Conservation (phyloP, 2,888 invertebrate species). For the Ferdinandea cuprea region DNA sequence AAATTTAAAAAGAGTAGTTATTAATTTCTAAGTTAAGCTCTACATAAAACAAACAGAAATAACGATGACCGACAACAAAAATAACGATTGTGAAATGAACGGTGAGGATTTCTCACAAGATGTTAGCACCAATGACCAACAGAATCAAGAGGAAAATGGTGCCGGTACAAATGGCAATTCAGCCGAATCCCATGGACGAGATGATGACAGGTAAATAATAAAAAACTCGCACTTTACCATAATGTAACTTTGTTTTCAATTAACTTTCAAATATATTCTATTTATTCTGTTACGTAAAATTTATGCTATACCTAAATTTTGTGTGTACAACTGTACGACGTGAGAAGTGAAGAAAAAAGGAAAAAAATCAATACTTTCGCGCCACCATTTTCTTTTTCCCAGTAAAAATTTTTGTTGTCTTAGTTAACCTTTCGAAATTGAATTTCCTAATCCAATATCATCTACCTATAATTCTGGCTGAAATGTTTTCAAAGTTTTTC, state of each 20-base stretch:
- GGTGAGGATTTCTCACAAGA: conserved; percentile 92
- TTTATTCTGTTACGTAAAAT: conserved; percentile 63
- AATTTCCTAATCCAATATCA: conserved; percentile 62
- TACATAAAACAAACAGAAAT: conserved; percentile 41
- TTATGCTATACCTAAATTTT: conserved; percentile 16
- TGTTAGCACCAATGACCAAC: conserved; percentile 84
- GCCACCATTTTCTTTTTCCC: conserved; percentile 71
- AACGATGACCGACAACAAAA: conserved; percentile 84
- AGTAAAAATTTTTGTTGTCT: conserved; percentile 49
- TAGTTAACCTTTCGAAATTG: conserved; percentile 50
- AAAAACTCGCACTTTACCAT: conserved; percentile 5
- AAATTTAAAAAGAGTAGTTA: conserved; percentile 70
- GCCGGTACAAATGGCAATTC: conserved; percentile 82
- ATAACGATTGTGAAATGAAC: conserved; percentile 88
- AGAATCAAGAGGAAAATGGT: conserved; percentile 88
- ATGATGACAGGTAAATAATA: conserved; percentile 89
- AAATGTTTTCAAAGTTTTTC: conserved; percentile 30
- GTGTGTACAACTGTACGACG: conserved; percentile 52
- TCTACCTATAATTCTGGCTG: conserved; percentile 35
- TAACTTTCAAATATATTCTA: conserved; percentile 29
- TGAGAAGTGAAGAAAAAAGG: conserved; percentile 25
- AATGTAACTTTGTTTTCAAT: not conserved
- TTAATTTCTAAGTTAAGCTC: conserved; percentile 74
- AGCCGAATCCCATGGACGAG: conserved; percentile 84
- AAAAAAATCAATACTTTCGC: conserved; percentile 70